Evolutionary conservation across 2,888 invertebrate species (phyloP).

Genomic region (Parnassius mnemosyne): DNA sequence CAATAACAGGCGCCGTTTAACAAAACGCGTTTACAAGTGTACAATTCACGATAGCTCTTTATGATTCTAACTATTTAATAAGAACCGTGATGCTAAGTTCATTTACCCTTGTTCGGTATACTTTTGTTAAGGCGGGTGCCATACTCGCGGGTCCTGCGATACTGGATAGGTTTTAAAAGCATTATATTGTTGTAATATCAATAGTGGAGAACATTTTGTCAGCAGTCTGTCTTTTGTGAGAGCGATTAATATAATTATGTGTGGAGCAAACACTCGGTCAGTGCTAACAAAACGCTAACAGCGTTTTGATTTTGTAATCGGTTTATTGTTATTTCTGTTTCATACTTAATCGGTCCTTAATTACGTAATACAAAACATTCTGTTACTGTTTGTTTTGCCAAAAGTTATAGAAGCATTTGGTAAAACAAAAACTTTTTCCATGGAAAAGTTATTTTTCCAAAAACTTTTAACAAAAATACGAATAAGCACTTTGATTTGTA

Average conservation of each 20-base stretch:
- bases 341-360: neutral
- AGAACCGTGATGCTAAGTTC: conserved; percentile 54
- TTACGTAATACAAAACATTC: neutral
- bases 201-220: conserved; percentile 75
- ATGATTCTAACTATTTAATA: conserved; percentile 63
- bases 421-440: too few relatives aligned
- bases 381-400: neutral
- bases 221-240: conserved; percentile 66
- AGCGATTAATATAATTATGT: conserved; percentile 72
- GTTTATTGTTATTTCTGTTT: conserved; percentile 14
- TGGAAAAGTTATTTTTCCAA: too few relatives aligned
- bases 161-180: conserved; percentile 71
- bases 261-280: conserved; percentile 49
- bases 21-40: conserved; percentile 78
- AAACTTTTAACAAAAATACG: too few relatives aligned
- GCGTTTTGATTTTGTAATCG: conserved; percentile 33
- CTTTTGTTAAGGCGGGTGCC: conserved; percentile 34
- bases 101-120: conserved; percentile 40
- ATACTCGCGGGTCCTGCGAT: conserved; percentile 46
- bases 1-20: conserved; percentile 75
- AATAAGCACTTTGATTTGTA: too few relatives aligned
- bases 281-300: conserved; percentile 32
- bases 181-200: conserved; percentile 77
- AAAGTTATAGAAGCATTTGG: too few relatives aligned
- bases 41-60: conserved; percentile 78